A percentile compares a stretch with the other conserved stretches of the same genome.
phyloP scores from a whole-genome alignment of 2,113 vertebrate species.

The Cephalopholis sonnerati region DNA sequence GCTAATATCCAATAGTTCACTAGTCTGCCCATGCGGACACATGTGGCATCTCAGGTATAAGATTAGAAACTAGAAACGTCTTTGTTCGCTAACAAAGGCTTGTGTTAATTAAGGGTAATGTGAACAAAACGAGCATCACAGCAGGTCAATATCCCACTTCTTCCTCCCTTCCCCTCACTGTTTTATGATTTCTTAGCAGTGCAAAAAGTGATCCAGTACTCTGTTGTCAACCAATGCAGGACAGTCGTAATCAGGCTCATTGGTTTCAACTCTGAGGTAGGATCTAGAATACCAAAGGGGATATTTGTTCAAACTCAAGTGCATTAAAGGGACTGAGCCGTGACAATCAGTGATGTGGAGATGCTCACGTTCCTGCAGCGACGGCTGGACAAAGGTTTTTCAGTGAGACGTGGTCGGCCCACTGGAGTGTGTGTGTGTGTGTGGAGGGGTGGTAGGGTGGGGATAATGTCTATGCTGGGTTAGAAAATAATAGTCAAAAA shows the following conservation, averaged over 20 bases:
- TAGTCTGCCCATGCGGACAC: constrained; percentile 51
- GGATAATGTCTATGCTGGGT: constrained; percentile 28
- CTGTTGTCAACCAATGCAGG: constrained; percentile 53
- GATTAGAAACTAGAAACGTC: constrained; percentile 42
- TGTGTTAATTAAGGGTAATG: constrained; percentile 50
- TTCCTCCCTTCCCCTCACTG: constrained; percentile 1
- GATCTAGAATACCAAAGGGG: constrained; percentile 59
- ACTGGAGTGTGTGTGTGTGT: constrained; percentile 33
- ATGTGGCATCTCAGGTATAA: constrained; percentile 58
- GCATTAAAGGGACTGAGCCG: constrained; percentile 65
- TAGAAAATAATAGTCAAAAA: constrained; percentile 27
- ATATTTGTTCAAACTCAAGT: constrained; percentile 62
- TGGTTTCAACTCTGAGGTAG: constrained; percentile 76
- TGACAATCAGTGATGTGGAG: constrained; percentile 53
- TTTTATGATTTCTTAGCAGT: constrained; percentile 45
- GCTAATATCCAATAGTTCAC: constrained; percentile 68
- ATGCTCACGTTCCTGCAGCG: constrained; percentile 11
- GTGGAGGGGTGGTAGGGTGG: neutral
- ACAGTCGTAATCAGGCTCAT: constrained; percentile 54
- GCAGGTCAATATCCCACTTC: constrained; percentile 50
- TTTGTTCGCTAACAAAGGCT: constrained; percentile 61
- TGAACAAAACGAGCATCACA: constrained; percentile 61
- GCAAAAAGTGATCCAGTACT: constrained; percentile 56
- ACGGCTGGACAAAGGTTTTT: constrained; percentile 43
- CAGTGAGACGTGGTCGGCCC: constrained; percentile 46